Conservation (phyloP, 2,888 invertebrate genomes). For the Drosophila siamana region DNA sequence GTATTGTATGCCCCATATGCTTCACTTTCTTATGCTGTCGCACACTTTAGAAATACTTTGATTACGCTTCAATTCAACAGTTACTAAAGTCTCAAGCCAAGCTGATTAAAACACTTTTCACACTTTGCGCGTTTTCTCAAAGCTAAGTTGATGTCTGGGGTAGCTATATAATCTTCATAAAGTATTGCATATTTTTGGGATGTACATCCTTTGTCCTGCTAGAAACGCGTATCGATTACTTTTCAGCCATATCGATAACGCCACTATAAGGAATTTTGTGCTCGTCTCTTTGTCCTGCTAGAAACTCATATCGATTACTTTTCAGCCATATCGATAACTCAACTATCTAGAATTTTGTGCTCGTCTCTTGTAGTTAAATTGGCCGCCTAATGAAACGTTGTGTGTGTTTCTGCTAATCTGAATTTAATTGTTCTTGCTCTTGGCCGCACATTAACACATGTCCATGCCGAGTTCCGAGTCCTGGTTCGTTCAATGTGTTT, state of each 20-base stretch:
- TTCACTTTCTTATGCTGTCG: no score
- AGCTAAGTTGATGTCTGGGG: background rate
- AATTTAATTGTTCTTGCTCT: slow-evolving; percentile 82
- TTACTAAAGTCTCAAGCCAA: background rate
- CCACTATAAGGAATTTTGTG: no score
- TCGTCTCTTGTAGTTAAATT: slow-evolving; percentile 33
- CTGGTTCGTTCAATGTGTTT: slow-evolving; percentile 64
- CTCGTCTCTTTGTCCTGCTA: no score
- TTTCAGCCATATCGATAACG: background rate
- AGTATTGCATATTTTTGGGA: background rate
- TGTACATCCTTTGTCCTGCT: background rate
- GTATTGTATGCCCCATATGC: slow-evolving; percentile 94
- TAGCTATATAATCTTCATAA: no score
- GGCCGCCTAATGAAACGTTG: slow-evolving; percentile 46
- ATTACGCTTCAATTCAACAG: background rate
- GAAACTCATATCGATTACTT: no score
- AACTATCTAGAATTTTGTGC: no score
- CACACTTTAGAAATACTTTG: no score
- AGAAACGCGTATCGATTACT: no score
- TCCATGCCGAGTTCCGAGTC: slow-evolving; percentile 11
- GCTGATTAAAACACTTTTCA: background rate
- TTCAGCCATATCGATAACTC: background rate
- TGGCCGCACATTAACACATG: slow-evolving; percentile 65
- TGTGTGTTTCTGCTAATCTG: slow-evolving; percentile 81
- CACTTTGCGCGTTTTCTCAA: background rate